Evolutionary conservation across 2,113 vertebrate genomes (phyloP), one percentile per base, ranked within the genome.

Genomic region (Gavialis gangeticus): DNA sequence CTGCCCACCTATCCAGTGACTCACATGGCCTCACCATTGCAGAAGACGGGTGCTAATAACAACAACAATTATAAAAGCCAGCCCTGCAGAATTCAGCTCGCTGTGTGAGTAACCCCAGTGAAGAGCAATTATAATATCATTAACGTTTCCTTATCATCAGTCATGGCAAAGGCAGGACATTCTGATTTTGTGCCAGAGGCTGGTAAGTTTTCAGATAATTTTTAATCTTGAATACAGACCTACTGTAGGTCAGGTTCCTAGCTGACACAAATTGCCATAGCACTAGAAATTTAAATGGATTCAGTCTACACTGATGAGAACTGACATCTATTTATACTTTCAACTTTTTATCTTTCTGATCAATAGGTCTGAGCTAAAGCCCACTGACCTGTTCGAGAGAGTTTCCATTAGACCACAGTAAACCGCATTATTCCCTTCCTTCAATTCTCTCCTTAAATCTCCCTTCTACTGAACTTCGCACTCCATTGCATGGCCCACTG

Each of bases 81-180:
- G n/a, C 18, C n/a, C 34, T 69, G 66, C 17, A 85, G 55, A 82
- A 77, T n/a, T n/a, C 27, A 62, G 5, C 54, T 90, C 80, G 10
- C 13, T 62, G 1, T 22, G 86, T 78, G 60, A 86, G 91, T 88
- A 59, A 82, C 89, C 69, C 88, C 55, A 82, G 16, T 58, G 58
- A 78, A 58, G n/a, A 1, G 12, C 94, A 92, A 84, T 82, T 75
- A 73, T 75, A 77, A 69, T 69, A 12, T 46, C 13, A 80, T 90
- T 90, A 90, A 84, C 25, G 73, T 85, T 93, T 90, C 37, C 67
- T 92, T 93, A 69, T 80, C 91, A 83, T 79, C 55, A 79, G 12
- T 79, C 85, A 90, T 30, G 82, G 63, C 59, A 59, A 67, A 30
- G n/a, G 16, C 30, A n/a, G 28, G 64, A 30, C 28, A 78, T 75